Base-by-base conservation (phyloP, 2,113 vertebrate species). In the Polypterus senegalus region DNA sequence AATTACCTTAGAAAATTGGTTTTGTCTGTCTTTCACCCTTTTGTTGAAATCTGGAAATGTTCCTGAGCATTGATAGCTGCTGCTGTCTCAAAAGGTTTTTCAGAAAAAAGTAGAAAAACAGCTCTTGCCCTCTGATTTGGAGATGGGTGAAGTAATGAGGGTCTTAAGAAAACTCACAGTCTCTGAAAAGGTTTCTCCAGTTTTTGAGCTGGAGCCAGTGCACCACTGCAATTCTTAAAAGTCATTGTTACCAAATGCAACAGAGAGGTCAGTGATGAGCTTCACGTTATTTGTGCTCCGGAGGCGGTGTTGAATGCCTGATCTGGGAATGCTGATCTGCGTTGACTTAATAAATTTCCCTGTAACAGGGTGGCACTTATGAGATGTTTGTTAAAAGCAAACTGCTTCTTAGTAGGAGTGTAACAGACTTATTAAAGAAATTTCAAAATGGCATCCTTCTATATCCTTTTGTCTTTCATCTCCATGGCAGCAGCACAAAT, bases 231-330 rank as follows among this genome's bases (percentile, higher is more conserved):
- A 49, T 8, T 58, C 51, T 61, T 59, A 61, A 71, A 27, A 69
- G 6, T 68, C 61, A 2, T 10, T 46, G 11, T 59, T 65, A 4
- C 11, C 53, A n/a, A 51, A 67, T 53, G 61, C 62, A 7, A 66
- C 54, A 46, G 67, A 64, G n/a, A 68, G 61, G 55, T 70, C 65
- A 9, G 68, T 67, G 53, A 65, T 65, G 44, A 70, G 57, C 47
- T 65, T 67, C 49, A 52, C 52, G 57, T 70, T 65, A 53, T 70
- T 54, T 70, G 63, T 9, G 65, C 66, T 7, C 53, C 54, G 47
- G 61, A 56, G 9, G 66, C 61, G 46, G 46, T 65, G 10, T 65
- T 51, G 48, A 67, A 54, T 3, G 63, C 64, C 48, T 49, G 48
- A 61, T 61, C 54, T 1, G n/a, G 61, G 58, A 67, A 63, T 10